Evolutionary conservation across 2,113 vertebrate genomes (phyloP), one percentile per base, ranked within the genome.

Genomic region (Rafetus swinhoei): DNA sequence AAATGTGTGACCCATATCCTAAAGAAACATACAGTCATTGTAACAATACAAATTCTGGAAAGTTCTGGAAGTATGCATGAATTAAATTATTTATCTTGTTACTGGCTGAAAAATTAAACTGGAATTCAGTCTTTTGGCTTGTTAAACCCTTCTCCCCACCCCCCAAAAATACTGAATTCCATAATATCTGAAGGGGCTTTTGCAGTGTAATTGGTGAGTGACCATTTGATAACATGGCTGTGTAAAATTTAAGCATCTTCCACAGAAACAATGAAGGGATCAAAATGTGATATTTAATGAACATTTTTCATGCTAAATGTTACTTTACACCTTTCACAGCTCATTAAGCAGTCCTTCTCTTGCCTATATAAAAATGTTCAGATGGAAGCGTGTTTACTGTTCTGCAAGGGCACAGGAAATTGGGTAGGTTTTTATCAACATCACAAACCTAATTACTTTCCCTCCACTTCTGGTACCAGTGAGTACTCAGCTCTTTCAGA

Each of bases 331-430:
- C 82, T 95, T 96, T 84, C 56, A 95, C 94, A 97, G 89, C 92
- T 92, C 95, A 92, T 97, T 95, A 97, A 96, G 86, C 87, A 95
- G 94, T 95, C 95, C 89, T 97, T 97, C 93, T 92, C 90, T 96
- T 93, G 85, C 85, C 89, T 95, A 79, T 62, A 86, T 65, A 90
- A 95, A 91, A 93, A 90, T 53, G 35, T 91, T 95, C 90, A 77
- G 72, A 93, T 85, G 81, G 82, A 92, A 89, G 92, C 1, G 2
- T 59, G 62, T 88, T 96, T 94, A 95, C 82, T 87, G 82, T 93
- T 94, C 94, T 96, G 93, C 74, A 80, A 93, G 94, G 94, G 72
- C 93, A 95, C 0, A 84, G 81, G 76, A 85, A 90, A 93, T 87
- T 90, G 69, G 6, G 1, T 60, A 87, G 62, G 82, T 84, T 97